These are phyloP conservation scores for Fabriciana adippe DNA, from an alignment of 2,888 invertebrate genomes.

Conservation along the genomic window DNA sequence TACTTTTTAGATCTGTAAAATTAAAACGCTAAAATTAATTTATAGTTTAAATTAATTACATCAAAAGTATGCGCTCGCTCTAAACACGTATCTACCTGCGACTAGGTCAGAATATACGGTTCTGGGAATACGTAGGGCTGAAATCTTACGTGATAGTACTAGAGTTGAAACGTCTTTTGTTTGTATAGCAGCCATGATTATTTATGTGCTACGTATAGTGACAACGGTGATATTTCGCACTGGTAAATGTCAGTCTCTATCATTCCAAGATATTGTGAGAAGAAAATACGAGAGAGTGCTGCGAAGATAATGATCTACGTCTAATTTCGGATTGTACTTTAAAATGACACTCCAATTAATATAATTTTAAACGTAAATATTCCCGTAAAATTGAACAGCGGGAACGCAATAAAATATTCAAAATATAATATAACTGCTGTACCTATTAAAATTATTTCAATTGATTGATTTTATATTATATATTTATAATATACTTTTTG, in stretches of 20 bases:
- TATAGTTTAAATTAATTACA: too few species aligned
- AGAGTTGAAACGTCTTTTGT: slow-evolving; percentile 47
- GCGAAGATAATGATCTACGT: slow-evolving; percentile 7
- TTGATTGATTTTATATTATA: background rate
- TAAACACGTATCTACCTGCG: slow-evolving; percentile 46
- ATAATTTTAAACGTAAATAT: background rate
- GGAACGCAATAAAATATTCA: too few species aligned
- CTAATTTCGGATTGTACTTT: background rate
- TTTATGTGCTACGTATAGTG: slow-evolving; percentile 43
- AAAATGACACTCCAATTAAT: too few species aligned
- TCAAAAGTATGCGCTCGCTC: slow-evolving; percentile 13
- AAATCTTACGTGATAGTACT: slow-evolving; percentile 52
- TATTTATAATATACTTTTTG: too few species aligned
- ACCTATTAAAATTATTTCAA: background rate
- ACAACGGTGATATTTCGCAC: slow-evolving; percentile 40
- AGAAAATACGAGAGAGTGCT: slow-evolving; percentile 7
- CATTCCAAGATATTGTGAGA: slow-evolving; percentile 45
- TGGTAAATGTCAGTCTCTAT: slow-evolving; percentile 40
- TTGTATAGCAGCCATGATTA: slow-evolving; percentile 44
- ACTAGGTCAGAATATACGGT: slow-evolving; percentile 55
- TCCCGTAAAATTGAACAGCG: too few species aligned
- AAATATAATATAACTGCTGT: background rate
- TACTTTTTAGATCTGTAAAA: too few species aligned
- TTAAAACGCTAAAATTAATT: too few species aligned
- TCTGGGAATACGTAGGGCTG: slow-evolving; percentile 55